A percentile compares a stretch with the other conserved stretches of the same genome.
Evolutionary conservation across 2,797 vertebrate species (phyloP).

Genomic region (Distichodus sexfasciatus): DNA sequence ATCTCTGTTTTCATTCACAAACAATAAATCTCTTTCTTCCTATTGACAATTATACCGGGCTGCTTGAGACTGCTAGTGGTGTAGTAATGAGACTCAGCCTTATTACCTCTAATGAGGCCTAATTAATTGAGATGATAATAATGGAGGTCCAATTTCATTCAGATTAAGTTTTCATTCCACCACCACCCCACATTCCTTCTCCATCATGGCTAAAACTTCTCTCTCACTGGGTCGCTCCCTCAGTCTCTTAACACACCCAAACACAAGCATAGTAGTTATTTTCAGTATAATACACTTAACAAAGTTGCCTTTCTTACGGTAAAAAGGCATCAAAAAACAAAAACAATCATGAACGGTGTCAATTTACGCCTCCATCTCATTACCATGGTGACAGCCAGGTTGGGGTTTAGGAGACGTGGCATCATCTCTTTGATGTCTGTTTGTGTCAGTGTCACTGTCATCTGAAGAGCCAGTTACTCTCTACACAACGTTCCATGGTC

Average conservation of each 20-base stretch:
- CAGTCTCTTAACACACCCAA: slow-evolving; percentile 1
- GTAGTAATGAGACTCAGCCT: slow-evolving; percentile 34
- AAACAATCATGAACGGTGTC: background rate
- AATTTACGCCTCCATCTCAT: slow-evolving; percentile 6
- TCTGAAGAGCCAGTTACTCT: slow-evolving; percentile 13
- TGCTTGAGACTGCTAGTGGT: slow-evolving; percentile 5
- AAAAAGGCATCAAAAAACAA: background rate
- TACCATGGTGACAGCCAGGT: slow-evolving; percentile 14
- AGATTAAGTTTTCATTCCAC: slow-evolving; percentile 28
- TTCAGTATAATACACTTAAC: background rate
- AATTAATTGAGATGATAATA: slow-evolving; percentile 50
- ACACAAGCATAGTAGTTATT: background rate
- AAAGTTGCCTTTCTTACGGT: background rate
- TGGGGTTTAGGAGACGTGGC: slow-evolving; percentile 29
- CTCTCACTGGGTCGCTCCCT: background rate
- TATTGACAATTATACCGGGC: background rate
- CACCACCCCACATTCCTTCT: background rate
- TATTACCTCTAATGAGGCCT: slow-evolving; percentile 44
- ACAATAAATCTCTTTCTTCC: slow-evolving; percentile 23
- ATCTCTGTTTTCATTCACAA: slow-evolving; percentile 16
- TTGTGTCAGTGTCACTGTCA: slow-evolving; percentile 40
- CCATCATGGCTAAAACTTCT: background rate
- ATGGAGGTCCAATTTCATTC: slow-evolving; percentile 46
- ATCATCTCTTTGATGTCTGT: slow-evolving; percentile 39
- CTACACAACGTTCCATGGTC: background rate